phyloP scores from a whole-genome alignment of 2,797 vertebrate genomes.

The Zenarchopterus dispar region DNA sequence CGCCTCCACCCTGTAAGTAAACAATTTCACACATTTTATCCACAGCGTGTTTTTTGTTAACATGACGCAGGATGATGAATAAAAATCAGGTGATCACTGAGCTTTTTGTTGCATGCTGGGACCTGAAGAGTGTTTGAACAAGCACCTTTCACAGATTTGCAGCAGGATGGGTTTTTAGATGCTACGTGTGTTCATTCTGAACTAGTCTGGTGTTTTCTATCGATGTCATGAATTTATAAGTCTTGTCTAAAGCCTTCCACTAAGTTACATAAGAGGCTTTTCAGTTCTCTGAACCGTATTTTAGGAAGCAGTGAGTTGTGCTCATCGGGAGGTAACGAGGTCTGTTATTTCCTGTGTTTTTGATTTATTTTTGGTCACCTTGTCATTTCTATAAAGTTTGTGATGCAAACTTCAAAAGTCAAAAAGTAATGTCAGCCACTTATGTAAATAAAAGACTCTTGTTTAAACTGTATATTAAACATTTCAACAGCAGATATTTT shows the following conservation, averaged over 20 bases:
- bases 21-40: not conserved
- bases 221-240: slow-evolving; percentile 2
- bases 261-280: slow-evolving; percentile 71
- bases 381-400: not conserved
- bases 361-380: slow-evolving; percentile 2
- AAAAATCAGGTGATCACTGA: not conserved
- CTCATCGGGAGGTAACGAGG: slow-evolving; percentile 4
- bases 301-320: slow-evolving; percentile 17
- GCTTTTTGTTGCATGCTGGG: fast-evolving
- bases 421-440: not conserved
- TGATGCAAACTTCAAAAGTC: not conserved
- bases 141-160: not conserved
- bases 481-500: not conserved
- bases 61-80: not conserved
- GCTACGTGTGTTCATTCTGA: not conserved
- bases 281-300: slow-evolving; percentile 25
- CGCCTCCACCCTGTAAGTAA: slow-evolving; percentile 66
- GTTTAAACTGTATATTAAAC: not conserved
- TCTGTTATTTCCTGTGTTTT: slow-evolving; percentile 7
- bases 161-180: not conserved
- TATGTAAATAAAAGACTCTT: not conserved
- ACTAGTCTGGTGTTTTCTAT: not conserved
- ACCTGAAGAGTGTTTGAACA: not conserved
- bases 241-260: slow-evolving; percentile 25
- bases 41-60: slow-evolving; percentile 2